Percentiles rank a stretch among this genome's conserved stretches.
Conservation (phyloP, 2,113 vertebrate species). For the Passer montanus region DNA sequence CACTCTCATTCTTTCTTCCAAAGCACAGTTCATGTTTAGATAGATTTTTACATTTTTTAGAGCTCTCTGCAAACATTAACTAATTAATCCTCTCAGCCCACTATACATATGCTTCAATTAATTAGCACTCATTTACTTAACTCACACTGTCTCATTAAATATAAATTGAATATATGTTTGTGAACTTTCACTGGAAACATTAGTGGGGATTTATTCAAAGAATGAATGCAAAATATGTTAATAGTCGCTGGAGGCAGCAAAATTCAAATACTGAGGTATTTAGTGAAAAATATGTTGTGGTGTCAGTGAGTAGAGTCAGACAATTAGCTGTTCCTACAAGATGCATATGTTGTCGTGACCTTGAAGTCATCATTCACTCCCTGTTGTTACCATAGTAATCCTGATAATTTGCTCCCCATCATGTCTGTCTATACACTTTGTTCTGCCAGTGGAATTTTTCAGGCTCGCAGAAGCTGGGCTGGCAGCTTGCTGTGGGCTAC, state of each 20-base stretch:
- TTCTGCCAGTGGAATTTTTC: conserved; percentile 11
- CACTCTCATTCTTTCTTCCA: not conserved
- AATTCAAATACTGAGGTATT: conserved; percentile 33
- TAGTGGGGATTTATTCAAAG: conserved; percentile 44
- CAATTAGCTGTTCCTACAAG: conserved; percentile 55
- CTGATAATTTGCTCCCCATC: conserved; percentile 12
- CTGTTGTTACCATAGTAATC: conserved; percentile 55
- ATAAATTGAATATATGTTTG: conserved; percentile 65
- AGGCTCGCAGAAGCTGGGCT: not conserved
- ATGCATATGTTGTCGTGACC: conserved; percentile 36
- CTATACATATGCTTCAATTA: conserved; percentile 58
- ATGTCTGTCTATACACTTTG: conserved; percentile 14
- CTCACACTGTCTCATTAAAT: conserved; percentile 62
- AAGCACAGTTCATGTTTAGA: not conserved
- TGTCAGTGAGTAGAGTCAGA: conserved; percentile 26
- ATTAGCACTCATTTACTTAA: conserved; percentile 55
- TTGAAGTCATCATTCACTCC: not conserved
- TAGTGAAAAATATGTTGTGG: conserved; percentile 31
- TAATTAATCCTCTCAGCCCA: conserved; percentile 32
- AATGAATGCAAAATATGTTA: conserved; percentile 52
- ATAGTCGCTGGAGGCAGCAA: conserved; percentile 28
- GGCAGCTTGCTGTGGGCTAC: not conserved
- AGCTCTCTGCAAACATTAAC: conserved; percentile 30
- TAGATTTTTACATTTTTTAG: not conserved
- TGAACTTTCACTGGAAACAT: conserved; percentile 58